phyloP scores from a whole-genome alignment of 2,888 invertebrate genomes.

The Tricholauxania praeusta region DNA sequence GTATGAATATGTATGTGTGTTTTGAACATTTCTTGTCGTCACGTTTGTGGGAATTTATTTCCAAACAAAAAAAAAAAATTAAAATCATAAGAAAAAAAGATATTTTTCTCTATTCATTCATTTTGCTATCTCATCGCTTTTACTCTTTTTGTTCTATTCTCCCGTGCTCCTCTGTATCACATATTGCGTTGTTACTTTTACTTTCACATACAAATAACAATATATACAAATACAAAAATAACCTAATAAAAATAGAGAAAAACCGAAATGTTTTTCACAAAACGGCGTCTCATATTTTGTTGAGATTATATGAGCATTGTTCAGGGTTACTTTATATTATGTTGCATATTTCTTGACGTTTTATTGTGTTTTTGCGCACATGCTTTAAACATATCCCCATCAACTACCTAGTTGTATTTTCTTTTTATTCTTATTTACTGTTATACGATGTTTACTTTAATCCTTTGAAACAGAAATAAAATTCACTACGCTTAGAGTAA shows the following conservation, averaged over 20 bases:
- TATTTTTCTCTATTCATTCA: not conserved
- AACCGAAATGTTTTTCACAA: not conserved
- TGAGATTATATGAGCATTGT: not conserved
- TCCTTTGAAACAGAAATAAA: not conserved
- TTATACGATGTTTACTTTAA: not conserved
- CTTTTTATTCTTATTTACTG: slow-evolving; percentile 3
- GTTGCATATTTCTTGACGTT: slow-evolving; percentile 9
- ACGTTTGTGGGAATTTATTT: too few relatives aligned
- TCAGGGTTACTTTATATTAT: not conserved
- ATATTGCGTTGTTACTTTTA: not conserved
- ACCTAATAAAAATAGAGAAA: not conserved
- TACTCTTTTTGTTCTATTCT: not conserved
- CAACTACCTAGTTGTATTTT: not conserved
- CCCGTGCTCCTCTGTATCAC: not conserved
- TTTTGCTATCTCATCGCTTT: not conserved
- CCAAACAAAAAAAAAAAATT: too few relatives aligned
- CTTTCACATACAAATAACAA: not conserved
- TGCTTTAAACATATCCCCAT: not conserved
- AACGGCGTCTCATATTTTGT: not conserved
- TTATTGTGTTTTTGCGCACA: slow-evolving; percentile 2
- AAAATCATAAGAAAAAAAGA: too few relatives aligned
- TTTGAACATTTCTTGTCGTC: too few relatives aligned
- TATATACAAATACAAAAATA: not conserved
- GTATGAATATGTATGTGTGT: too few relatives aligned
- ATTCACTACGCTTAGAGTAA: not conserved